Conservation (phyloP, 2,797 vertebrate genomes). For the Chrysocyon brachyurus region DNA sequence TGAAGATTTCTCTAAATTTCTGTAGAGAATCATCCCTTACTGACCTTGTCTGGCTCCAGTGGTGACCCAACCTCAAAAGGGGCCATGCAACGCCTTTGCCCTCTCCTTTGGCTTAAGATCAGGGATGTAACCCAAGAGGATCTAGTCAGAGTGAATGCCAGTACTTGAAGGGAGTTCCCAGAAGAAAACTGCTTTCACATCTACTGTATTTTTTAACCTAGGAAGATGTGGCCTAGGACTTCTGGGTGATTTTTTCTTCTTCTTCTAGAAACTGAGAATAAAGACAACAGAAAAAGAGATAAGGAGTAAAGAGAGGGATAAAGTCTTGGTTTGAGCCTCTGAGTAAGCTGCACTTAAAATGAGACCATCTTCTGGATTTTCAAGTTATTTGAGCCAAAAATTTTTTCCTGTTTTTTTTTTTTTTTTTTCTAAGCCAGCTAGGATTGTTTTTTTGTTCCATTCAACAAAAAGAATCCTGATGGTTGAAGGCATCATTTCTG, state of each 20-base stretch:
- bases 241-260: background rate
- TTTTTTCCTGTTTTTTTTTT: background rate
- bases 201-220: background rate
- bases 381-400: background rate
- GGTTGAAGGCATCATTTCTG: background rate
- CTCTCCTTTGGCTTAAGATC: background rate
- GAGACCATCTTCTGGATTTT: background rate
- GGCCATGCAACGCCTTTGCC: background rate
- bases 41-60: background rate
- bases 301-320: background rate
- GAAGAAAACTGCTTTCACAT: background rate
- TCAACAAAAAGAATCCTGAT: background rate
- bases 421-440: background rate
- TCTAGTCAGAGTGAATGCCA: background rate
- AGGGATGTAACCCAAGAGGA: background rate
- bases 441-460: background rate
- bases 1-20: background rate
- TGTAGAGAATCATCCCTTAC: background rate
- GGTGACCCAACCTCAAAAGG: background rate
- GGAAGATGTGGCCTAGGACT: background rate
- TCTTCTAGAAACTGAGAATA: background rate
- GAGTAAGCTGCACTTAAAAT: background rate
- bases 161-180: background rate
- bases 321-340: background rate
- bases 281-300: background rate